A percentile compares a stretch with the other conserved stretches of the same genome.
Evolutionary conservation across 2,888 invertebrate species (phyloP).

Genomic region (Lithophane ornitopus): DNA sequence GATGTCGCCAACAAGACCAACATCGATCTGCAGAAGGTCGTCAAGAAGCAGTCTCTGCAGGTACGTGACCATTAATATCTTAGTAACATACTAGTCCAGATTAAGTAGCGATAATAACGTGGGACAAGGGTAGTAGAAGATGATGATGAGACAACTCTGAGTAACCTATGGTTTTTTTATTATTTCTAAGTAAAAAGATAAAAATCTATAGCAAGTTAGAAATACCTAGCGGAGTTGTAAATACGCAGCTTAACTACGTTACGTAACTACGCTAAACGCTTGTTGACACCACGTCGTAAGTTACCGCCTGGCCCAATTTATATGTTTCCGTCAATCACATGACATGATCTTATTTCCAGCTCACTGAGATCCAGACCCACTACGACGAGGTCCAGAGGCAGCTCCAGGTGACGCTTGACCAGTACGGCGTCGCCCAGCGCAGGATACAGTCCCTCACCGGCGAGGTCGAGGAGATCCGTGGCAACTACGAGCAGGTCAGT

Average conservation of each 20-base stretch:
- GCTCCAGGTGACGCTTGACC: conserved; percentile 98
- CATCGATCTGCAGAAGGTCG: conserved; percentile 98
- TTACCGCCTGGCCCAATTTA: not conserved
- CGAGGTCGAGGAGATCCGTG: conserved; percentile 98
- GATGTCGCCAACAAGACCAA: conserved; percentile 99
- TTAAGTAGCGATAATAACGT: not conserved
- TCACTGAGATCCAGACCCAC: conserved; percentile 97
- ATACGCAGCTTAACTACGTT: not conserved
- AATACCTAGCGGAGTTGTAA: not conserved
- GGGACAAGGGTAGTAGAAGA: not conserved
- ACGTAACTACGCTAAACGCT: too few species aligned
- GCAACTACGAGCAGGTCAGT: conserved; percentile 94
- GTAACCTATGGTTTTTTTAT: not conserved
- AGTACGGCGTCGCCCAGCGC: conserved; percentile 97
- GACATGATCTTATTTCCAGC: conserved; percentile 79
- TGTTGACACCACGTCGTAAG: not conserved
- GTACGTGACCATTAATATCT: conserved; percentile 77
- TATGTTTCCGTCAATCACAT: not conserved
- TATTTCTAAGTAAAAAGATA: not conserved
- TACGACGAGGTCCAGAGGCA: conserved; percentile 99
- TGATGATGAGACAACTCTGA: not conserved
- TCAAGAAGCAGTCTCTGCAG: conserved; percentile 99
- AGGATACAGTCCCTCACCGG: conserved; percentile 97
- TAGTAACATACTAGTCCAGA: not conserved
- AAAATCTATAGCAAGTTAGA: not conserved